Conservation (phyloP, 1,140 invertebrate species). For the Calliopsis andreniformis region DNA sequence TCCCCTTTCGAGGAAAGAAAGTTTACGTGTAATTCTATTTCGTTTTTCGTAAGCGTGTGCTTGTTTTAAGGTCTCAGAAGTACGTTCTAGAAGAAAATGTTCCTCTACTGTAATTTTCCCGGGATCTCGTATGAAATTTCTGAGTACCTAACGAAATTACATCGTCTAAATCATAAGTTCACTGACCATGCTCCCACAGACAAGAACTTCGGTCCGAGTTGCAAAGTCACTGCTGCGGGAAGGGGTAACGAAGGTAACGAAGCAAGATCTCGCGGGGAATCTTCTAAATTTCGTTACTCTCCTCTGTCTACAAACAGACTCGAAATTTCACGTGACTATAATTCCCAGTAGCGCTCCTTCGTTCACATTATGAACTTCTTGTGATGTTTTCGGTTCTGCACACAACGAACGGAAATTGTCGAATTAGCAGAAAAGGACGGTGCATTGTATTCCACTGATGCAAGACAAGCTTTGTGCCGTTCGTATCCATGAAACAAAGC, state of each 20-base stretch:
- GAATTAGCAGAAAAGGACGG: conserved; percentile 13
- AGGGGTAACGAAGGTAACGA: conserved; percentile 53
- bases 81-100: no score
- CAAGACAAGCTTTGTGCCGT: neutral
- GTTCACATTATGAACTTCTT: conserved; percentile 10
- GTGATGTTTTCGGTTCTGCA: conserved; percentile 4
- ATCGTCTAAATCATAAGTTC: neutral
- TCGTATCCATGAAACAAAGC: neutral
- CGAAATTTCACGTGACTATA: conserved; percentile 24
- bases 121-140: no score
- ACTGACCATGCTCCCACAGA: neutral
- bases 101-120: no score
- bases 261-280: conserved; percentile 42
- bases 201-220: conserved; percentile 36
- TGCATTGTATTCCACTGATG: neutral
- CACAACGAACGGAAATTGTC: conserved; percentile 31
- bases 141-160: neutral
- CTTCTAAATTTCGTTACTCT: conserved; percentile 54
- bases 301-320: conserved; percentile 50
- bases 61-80: no score
- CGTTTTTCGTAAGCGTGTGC: no score
- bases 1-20: no score
- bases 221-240: conserved; percentile 14
- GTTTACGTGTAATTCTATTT: no score
- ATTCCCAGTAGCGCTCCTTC: conserved; percentile 19